phyloP scores from a whole-genome alignment of 1,140 invertebrate genomes.

The Acyrthosiphon pisum region DNA sequence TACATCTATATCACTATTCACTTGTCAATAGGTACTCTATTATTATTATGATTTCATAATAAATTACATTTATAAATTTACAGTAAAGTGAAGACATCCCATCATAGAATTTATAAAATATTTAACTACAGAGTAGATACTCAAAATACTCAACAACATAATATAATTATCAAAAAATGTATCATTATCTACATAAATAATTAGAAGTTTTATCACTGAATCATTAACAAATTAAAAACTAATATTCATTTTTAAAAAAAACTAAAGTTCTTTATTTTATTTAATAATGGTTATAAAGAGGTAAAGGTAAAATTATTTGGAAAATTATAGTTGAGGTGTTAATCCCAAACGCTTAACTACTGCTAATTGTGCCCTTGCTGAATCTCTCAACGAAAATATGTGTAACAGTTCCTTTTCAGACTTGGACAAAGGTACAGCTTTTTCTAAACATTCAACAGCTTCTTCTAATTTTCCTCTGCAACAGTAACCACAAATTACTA shows the following conservation, averaged over 20 bases:
- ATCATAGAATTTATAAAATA: background rate
- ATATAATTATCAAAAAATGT: background rate
- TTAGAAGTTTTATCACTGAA: background rate
- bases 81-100: background rate
- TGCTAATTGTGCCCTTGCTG: constrained; percentile 83
- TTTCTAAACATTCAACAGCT: constrained; percentile 86
- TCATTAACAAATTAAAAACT: background rate
- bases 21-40: background rate
- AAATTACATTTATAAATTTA: background rate
- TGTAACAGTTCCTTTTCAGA: constrained; percentile 87
- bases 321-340: constrained; percentile 48
- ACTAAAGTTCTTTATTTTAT: background rate
- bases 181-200: background rate
- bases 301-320: background rate
- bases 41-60: background rate
- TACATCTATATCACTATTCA: background rate
- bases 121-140: background rate
- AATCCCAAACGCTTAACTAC: constrained; percentile 73
- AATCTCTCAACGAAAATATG: constrained; percentile 83
- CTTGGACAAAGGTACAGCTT: constrained; percentile 84
- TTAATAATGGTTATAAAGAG: background rate
- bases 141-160: background rate
- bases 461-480: constrained; percentile 81
- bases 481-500: constrained; percentile 60
- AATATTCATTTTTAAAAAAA: background rate